phyloP scores from a whole-genome alignment of 2,888 invertebrate genomes.

The Athalia circularis region DNA sequence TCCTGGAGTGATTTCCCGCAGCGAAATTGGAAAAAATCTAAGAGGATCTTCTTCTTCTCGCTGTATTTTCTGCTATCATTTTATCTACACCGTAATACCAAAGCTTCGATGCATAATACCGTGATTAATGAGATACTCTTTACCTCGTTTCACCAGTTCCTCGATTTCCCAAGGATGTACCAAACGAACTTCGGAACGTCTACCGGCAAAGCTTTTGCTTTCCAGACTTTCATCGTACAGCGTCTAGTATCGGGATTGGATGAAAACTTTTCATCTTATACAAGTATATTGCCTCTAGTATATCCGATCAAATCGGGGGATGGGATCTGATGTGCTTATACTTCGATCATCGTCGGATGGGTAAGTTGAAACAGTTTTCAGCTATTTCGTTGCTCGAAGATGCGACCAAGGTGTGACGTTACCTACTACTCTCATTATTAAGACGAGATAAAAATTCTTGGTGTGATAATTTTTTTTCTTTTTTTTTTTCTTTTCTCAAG shows the following conservation, averaged over 20 bases:
- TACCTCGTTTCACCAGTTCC: not conserved
- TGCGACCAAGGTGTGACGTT: no score
- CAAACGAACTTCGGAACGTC: not conserved
- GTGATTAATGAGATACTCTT: slow-evolving; percentile 34
- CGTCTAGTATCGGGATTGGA: not conserved
- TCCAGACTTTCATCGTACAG: not conserved
- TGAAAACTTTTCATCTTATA: not conserved
- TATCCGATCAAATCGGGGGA: not conserved
- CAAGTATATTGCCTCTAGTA: not conserved
- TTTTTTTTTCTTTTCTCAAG: no score
- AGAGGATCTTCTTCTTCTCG: not conserved
- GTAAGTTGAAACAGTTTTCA: no score
- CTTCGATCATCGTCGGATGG: not conserved
- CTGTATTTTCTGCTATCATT: slow-evolving; percentile 1
- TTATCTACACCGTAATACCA: not conserved
- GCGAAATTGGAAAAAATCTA: slow-evolving; percentile 1
- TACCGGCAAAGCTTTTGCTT: not conserved
- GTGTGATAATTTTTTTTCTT: no score
- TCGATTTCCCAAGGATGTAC: slow-evolving; percentile 6
- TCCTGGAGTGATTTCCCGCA: not conserved
- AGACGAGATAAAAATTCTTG: no score
- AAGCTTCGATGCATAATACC: slow-evolving; percentile 23
- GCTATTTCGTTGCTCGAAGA: no score
- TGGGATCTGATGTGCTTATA: not conserved
- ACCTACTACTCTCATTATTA: no score